Base-by-base conservation (phyloP, 2,888 invertebrate genomes). In the Colletes collaris region DNA sequence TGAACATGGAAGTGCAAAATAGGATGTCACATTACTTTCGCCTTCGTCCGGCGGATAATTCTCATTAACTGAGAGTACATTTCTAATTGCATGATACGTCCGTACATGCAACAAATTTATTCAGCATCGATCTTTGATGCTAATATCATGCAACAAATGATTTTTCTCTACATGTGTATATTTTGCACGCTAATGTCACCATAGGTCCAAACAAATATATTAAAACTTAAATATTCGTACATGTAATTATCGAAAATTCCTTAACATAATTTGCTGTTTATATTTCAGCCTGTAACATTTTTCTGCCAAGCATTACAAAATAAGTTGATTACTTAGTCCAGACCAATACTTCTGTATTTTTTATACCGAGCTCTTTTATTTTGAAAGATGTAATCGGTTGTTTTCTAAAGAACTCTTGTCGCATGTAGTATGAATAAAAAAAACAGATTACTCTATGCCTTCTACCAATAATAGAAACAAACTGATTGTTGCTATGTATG, bases 1-100 rank as follows among this genome's bases (percentile, higher is more conserved):
- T 91, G 92, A 92, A 92, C 92, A 92, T 92, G 91, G 90, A 92
- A 92, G 91, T 89, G 92, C 90, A 92, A 91, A 92, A 92, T 86
- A 91, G 78, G 85, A 80, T 81, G 79, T 87, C 85, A 83, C 77
- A 87, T 86, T 84, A 87, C 76, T 84, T 77, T 81, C 62, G 71
- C 81, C 81, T 59, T 58, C 60, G 56, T 64, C n/a, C 63, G 72
- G 63, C 73, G 53, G 53, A 46, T 63, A 73, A 84, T 76, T 83
- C 79, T 74, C 86, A 75, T 67, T 76, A 76, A 67, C 27, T 72
- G 83, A 83, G 79, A 85, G 76, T 60, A 67, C 72, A 71, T 58
- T 79, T 79, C 59, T 72, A 84, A 66, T 79, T 77, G 76, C 78
- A 81, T 76, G 79, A 83, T 84, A 82, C 78, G 79, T 80, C 68